Evolutionary conservation across 2,113 vertebrate species (phyloP).

Genomic region (Datnioides undecimradiatus): DNA sequence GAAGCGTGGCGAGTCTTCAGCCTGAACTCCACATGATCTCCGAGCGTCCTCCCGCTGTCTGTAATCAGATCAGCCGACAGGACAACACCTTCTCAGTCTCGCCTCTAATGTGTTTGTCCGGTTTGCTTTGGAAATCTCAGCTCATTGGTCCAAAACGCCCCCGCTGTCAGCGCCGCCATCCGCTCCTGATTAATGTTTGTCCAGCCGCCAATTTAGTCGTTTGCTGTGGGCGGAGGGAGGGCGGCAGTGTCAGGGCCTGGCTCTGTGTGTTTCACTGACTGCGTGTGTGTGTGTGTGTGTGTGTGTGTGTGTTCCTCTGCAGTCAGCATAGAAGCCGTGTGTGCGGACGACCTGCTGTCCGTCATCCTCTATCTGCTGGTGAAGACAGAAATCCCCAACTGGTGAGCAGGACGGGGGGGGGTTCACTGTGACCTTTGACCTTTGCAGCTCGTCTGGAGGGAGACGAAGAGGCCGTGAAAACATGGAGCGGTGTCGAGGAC

Average conservation of each 20-base stretch:
- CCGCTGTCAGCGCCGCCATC: constrained; percentile 48
- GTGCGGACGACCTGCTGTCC: constrained; percentile 95
- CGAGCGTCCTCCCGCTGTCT: neutral
- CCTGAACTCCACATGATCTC: constrained; percentile 18
- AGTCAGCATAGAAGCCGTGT: constrained; percentile 93
- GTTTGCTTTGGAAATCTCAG: constrained; percentile 56
- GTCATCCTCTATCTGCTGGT: constrained; percentile 94
- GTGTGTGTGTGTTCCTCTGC: constrained; percentile 29
- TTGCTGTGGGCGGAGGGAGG: constrained; percentile 23
- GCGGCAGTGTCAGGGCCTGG: neutral
- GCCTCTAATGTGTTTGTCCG: constrained; percentile 40
- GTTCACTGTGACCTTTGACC: neutral
- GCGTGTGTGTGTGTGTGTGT: constrained; percentile 26
- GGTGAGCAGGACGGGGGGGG: constrained; percentile 83
- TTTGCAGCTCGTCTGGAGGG: neutral
- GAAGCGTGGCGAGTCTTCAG: too few species aligned
- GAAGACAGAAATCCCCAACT: constrained; percentile 98
- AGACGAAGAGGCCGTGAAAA: neutral
- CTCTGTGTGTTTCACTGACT: neutral
- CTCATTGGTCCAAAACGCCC: constrained; percentile 36
- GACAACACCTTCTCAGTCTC: constrained; percentile 53
- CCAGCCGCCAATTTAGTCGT: constrained; percentile 57
- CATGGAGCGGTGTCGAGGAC: too few species aligned
- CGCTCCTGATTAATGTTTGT: constrained; percentile 60
- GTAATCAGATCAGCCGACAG: constrained; percentile 54